Percentiles rank a stretch among this genome's conserved stretches.
phyloP scores from a whole-genome alignment of 2,113 vertebrate species.

The Saguinus midas region DNA sequence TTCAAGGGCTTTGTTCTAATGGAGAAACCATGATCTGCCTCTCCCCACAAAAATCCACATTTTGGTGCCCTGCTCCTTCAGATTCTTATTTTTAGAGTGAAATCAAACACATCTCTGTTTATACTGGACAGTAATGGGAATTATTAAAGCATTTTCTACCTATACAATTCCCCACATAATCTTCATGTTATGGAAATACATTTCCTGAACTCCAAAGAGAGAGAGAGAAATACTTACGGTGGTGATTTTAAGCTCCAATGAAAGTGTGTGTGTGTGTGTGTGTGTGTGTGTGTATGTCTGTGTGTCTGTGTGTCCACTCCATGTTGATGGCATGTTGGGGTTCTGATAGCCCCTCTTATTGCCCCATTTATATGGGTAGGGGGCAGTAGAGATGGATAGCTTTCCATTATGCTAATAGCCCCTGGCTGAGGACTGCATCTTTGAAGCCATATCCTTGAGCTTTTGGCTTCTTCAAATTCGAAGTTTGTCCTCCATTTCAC shows the following conservation, averaged over 20 bases:
- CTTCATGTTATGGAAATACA: background rate
- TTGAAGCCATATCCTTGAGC: background rate
- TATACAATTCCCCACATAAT: constrained; percentile 28
- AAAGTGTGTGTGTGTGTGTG: background rate
- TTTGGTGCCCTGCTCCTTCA: background rate
- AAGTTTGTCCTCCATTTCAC: constrained; percentile 20
- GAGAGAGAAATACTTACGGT: background rate
- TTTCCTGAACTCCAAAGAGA: background rate
- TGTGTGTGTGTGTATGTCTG: too few species aligned
- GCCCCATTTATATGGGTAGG: background rate
- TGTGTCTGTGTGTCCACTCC: background rate
- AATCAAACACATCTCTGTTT: constrained; percentile 31
- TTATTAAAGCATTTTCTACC: background rate
- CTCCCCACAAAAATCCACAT: constrained; percentile 9
- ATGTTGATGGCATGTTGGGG: background rate
- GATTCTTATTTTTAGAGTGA: background rate
- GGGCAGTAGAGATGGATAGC: background rate
- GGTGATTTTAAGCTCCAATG: constrained; percentile 16
- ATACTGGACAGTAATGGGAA: background rate
- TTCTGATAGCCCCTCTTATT: background rate
- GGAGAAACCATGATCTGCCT: background rate
- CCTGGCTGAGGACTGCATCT: background rate
- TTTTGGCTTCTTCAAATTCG: constrained; percentile 23
- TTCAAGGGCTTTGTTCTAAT: background rate
- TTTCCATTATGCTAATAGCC: background rate